Base-by-base conservation (phyloP, 2,888 invertebrate species). In the Asteroscopus sphinx region DNA sequence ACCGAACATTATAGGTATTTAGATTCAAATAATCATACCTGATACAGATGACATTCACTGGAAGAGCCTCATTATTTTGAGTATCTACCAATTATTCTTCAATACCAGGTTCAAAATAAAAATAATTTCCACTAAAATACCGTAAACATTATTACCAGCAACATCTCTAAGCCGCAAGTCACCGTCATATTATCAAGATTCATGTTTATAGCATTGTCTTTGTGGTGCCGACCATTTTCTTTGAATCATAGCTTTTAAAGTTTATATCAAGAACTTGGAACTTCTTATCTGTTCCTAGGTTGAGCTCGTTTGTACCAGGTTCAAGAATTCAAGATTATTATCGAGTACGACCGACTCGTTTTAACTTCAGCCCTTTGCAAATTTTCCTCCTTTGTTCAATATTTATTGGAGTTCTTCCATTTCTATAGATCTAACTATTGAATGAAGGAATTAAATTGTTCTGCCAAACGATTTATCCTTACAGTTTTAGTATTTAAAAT, bases 241-340 rank as follows among this genome's bases (percentile, higher is more conserved):
- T 77, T 79, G 79, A 82, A 66, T 73, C 78, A 79, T 78, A 57
- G 73, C 69, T 61, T 68, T 71, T 65, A 70, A 73, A 73, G 44
- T 71, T 73, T 51, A 68, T 76, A 76, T 76, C 73, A 75, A 52
- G 60, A 69, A 70, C 65, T 72, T 65, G 51, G 54, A 81, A 84
- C 73, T 82, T 80, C 75, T 84, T 85, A 85, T 83, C 85, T 77
- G 56, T 62, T 40, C 35, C 64, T 74, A 65, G 72, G 75, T 77
- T 77, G 59, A 62, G 67, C 59, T 73, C 79, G 63, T 80, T 83
- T 80, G 77, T 78, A 71, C 69, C 73, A 72, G 76, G 73, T 75
- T 73, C 70, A 58, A 61, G 69, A 68, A 73, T 67, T 67, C 55
- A 44, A 71, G 71, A 77, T 74, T 78, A 73, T 76, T 76, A 75